Base-by-base conservation (phyloP, 2,113 vertebrate genomes). In the Tragelaphus scriptus region DNA sequence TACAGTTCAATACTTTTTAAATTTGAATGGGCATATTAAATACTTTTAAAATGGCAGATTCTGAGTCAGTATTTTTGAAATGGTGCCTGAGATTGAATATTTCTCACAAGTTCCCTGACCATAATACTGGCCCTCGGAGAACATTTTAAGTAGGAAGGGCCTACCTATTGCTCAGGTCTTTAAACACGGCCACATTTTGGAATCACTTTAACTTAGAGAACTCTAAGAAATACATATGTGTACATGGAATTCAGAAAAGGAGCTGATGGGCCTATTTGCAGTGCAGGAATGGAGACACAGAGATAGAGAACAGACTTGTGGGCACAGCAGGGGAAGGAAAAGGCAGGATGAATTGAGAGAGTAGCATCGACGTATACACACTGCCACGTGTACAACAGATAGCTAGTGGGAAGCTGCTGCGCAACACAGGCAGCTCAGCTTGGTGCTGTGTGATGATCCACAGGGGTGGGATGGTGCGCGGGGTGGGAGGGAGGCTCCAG, bases 391-490 rank as follows among this genome's bases (percentile, higher is more conserved):
- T 26, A 26, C 14, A 1, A 13, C 23, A 44, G 71, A 44, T 7
- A 44, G 36, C 71, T 44, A 26, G 36, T 7, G 36, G 23, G 71
- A 44, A 77, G 71, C 36, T 77, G 71, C 71, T 44, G 36, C 0
- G 0, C 14, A 26, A 77, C 40, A 77, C 23, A 14, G 23, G 71
- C 21, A 7, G 3, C 71, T 77, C 71, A 77, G 40, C 23, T 44
- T 44, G 40, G 23, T 7, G 71, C 40, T 26, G 23, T 7, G 11
- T 77, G 36, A 75, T 40, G n/a, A 40, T 2, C 9, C 23, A n/a
- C 7, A 36, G n/a, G n/a, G n/a, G 8, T 23, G n/a, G 68, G 68
- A 6, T 13, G 5, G 36, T 6, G 68, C 0, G 0, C 3, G 21
- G 11, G 40, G 71, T 44, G 21, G 36, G 3, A 75, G 21, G 12